These are phyloP conservation scores for Cyrtonyx montezumae DNA, from an alignment of 2,113 vertebrate species.

Conservation along the genomic window DNA sequence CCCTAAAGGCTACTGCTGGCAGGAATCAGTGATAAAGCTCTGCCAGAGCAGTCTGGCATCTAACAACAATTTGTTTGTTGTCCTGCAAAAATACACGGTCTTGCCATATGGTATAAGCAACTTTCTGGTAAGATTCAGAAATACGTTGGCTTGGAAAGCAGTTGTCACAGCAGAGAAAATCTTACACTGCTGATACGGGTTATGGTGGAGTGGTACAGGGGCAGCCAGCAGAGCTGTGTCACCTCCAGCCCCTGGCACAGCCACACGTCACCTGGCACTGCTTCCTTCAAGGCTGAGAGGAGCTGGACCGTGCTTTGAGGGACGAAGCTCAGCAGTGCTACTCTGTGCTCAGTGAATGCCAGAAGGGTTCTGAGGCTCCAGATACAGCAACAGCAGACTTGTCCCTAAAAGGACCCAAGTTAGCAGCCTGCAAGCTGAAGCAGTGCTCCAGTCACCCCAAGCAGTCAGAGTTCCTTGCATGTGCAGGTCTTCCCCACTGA, in stretches of 20 bases:
- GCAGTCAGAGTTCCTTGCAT: not conserved
- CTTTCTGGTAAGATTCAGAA: constrained; percentile 70
- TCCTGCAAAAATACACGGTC: constrained; percentile 66
- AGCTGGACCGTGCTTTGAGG: not conserved
- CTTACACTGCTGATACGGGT: not conserved
- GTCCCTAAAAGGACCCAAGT: not conserved
- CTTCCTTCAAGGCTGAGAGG: not conserved
- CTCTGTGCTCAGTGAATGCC: fast-evolving
- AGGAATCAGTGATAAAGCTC: constrained; percentile 57
- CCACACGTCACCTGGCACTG: not conserved
- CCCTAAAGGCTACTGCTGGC: constrained; percentile 70
- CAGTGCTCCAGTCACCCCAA: not conserved
- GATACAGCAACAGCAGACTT: fast-evolving
- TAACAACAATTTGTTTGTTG: constrained; percentile 72
- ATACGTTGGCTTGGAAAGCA: constrained; percentile 65
- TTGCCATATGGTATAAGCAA: constrained; percentile 72
- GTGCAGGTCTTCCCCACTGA: not conserved
- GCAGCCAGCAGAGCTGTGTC: not conserved
- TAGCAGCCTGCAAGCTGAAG: not conserved
- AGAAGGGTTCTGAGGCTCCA: not conserved
- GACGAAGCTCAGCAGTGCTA: not conserved
- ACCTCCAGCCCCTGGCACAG: not conserved
- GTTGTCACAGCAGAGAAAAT: constrained; percentile 44
- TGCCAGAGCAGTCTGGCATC: constrained; percentile 71
- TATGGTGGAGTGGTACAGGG: not conserved